These are phyloP conservation scores for Elephas maximus DNA, from an alignment of 2,113 vertebrate species.

Conservation along the genomic window DNA sequence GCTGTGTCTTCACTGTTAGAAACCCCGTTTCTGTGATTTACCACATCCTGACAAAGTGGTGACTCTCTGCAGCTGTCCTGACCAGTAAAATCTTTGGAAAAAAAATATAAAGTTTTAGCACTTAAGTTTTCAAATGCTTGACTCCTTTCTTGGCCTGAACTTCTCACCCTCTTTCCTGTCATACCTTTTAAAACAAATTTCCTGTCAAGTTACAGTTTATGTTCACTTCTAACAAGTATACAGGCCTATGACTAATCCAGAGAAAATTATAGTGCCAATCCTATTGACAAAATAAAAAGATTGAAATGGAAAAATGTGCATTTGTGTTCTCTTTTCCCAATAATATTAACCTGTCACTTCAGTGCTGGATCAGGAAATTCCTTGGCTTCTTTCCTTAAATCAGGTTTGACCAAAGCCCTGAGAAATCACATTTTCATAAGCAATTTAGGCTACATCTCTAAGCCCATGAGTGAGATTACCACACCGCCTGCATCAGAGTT, in stretches of 20 bases:
- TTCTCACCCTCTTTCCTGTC: slow-evolving; percentile 4
- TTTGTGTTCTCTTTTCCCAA: slow-evolving; percentile 48
- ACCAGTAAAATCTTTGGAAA: slow-evolving; percentile 3
- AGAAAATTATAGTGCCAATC: slow-evolving; percentile 80
- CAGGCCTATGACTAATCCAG: slow-evolving; percentile 74
- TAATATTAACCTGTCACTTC: slow-evolving; percentile 61
- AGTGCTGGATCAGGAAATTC: slow-evolving; percentile 50
- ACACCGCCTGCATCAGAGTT: too few relatives aligned
- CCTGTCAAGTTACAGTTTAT: slow-evolving; percentile 72
- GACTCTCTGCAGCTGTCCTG: background rate
- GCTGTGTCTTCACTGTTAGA: background rate
- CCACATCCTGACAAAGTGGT: background rate
- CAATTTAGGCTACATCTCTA: slow-evolving; percentile 32
- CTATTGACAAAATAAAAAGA: slow-evolving; percentile 73
- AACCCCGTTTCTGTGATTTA: background rate
- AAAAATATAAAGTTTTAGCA: slow-evolving; percentile 56
- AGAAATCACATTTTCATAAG: slow-evolving; percentile 71
- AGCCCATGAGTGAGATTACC: slow-evolving; percentile 52
- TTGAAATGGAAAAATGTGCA: slow-evolving; percentile 58
- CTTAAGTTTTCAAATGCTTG: slow-evolving; percentile 61
- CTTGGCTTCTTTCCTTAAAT: slow-evolving; percentile 61
- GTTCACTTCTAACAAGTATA: slow-evolving; percentile 61
- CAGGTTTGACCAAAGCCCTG: background rate
- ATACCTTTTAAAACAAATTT: slow-evolving; percentile 76
- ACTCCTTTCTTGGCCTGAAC: slow-evolving; percentile 60